Percentiles rank a stretch among this genome's conserved stretches.
These are phyloP conservation scores for Lophochroa leadbeateri DNA, from an alignment of 2,113 vertebrate genomes.

Conservation along the genomic window DNA sequence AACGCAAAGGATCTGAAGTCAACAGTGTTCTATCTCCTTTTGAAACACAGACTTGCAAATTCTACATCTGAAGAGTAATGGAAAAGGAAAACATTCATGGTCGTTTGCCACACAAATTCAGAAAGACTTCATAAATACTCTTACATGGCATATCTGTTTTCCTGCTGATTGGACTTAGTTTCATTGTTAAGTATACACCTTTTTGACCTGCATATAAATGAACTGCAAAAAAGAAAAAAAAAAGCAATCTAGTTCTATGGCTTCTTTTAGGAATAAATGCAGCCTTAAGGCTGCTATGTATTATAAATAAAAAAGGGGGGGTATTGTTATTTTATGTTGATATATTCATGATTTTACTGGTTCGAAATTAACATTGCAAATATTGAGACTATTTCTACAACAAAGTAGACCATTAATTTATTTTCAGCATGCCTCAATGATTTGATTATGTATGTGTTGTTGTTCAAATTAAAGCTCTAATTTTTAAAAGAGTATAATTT, in stretches of 20 bases:
- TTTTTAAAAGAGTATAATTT: slow-evolving; percentile 27
- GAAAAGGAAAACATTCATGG: background rate
- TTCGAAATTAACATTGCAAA: slow-evolving; percentile 49
- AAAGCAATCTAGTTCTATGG: background rate
- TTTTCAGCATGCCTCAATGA: slow-evolving; percentile 31
- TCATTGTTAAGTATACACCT: background rate
- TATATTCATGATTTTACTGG: slow-evolving; percentile 2
- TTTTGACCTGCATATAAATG: background rate
- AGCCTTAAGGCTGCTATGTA: background rate
- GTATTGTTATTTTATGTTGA: slow-evolving; percentile 22
- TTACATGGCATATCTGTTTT: background rate
- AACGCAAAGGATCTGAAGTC: background rate
- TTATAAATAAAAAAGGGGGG: background rate
- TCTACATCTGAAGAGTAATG: background rate
- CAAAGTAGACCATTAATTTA: slow-evolving; percentile 36
- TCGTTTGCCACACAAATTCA: background rate
- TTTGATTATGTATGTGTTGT: slow-evolving; percentile 33
- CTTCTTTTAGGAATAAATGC: slow-evolving; percentile 17
- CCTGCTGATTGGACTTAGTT: background rate
- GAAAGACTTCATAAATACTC: background rate
- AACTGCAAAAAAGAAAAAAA: background rate
- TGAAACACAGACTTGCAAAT: background rate
- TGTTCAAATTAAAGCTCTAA: slow-evolving; percentile 41
- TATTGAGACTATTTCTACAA: slow-evolving; percentile 6
- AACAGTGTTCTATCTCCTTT: background rate